Percentiles rank a stretch among this genome's conserved stretches.
These are phyloP conservation scores for Acleris sparsana DNA, from an alignment of 2,888 invertebrate species.

Conservation along the genomic window DNA sequence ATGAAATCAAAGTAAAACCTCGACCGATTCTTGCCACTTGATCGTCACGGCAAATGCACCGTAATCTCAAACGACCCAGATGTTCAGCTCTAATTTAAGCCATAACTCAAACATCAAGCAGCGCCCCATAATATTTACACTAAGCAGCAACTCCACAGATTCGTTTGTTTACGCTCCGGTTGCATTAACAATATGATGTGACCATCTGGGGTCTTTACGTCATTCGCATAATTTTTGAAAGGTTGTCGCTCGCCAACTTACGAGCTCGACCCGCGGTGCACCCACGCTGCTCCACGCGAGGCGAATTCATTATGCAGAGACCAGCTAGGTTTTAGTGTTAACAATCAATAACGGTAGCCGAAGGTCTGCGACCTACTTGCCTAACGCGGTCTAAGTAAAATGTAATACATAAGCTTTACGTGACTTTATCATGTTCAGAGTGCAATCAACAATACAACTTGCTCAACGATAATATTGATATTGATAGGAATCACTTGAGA, in stretches of 20 bases:
- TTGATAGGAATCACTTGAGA: conserved; percentile 16
- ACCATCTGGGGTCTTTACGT: neutral
- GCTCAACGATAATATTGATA: conserved; percentile 7
- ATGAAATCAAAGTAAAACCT: neutral
- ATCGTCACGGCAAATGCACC: conserved; percentile 2
- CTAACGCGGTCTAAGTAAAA: too few species aligned
- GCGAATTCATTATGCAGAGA: conserved; percentile 12
- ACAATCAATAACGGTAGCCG: conserved; percentile 16
- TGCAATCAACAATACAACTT: neutral
- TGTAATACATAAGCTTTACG: too few species aligned
- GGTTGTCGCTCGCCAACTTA: neutral
- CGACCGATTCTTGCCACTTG: neutral
- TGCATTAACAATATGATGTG: neutral
- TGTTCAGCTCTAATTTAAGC: conserved; percentile 20
- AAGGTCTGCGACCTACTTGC: conserved; percentile 1
- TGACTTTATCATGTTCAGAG: neutral
- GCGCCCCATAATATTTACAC: conserved; percentile 24
- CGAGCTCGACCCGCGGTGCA: neutral
- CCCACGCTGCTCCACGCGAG: neutral
- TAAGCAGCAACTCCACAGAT: conserved; percentile 11
- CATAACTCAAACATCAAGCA: conserved; percentile 26
- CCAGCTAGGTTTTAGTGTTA: neutral
- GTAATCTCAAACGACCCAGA: conserved; percentile 15
- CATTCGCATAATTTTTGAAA: neutral
- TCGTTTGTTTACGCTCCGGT: conserved; percentile 4